Conservation (phyloP, 2,888 invertebrate species). For the Ophion obscuratus region DNA sequence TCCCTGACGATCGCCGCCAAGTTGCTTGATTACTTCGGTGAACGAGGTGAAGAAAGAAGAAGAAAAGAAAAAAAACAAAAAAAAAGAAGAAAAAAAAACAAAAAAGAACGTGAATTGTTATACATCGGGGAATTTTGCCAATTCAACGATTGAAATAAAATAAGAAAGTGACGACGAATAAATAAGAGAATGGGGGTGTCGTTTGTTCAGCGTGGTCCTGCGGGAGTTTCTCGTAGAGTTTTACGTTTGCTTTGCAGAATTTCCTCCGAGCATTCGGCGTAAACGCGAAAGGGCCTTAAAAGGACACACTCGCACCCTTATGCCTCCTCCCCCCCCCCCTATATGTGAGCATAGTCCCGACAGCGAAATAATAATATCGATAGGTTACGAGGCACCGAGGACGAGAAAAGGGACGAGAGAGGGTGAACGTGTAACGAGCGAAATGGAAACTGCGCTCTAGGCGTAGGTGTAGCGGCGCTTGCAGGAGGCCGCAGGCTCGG, state of each 20-base stretch:
- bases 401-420: neutral
- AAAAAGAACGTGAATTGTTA: neutral
- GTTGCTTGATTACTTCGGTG: neutral
- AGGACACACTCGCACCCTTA: conserved; percentile 45
- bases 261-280: conserved; percentile 51
- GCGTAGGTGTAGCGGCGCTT: conserved; percentile 62
- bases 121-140: neutral
- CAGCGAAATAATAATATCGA: conserved; percentile 76
- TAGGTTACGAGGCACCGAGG: conserved; percentile 73
- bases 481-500: conserved; percentile 32
- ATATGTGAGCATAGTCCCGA: conserved; percentile 55
- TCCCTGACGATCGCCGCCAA: neutral
- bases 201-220: conserved; percentile 42
- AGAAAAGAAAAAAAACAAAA: neutral
- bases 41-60: neutral
- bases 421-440: conserved; percentile 56
- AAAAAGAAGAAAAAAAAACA: neutral
- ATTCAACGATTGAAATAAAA: conserved; percentile 4
- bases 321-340: too few species aligned
- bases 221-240: conserved; percentile 13
- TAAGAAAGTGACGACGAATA: conserved; percentile 23
- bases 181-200: neutral
- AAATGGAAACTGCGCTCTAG: conserved; percentile 74
- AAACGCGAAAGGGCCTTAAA: conserved; percentile 54
- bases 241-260: conserved; percentile 52